phyloP scores from a whole-genome alignment of 2,113 vertebrate species.

The Gopherus evgoodei region DNA sequence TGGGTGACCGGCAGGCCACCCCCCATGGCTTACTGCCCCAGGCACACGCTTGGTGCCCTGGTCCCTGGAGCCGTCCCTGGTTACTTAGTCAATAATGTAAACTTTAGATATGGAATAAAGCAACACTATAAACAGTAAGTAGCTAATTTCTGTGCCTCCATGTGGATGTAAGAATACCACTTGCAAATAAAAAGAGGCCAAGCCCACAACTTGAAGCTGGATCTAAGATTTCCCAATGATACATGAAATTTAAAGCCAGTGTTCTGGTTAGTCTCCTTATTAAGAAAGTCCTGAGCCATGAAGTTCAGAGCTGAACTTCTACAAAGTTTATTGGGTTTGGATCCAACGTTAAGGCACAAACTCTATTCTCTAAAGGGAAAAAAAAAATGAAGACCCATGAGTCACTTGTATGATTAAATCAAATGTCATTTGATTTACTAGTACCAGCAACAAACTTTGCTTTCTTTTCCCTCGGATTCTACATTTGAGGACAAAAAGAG shows the following conservation, averaged over 20 bases:
- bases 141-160: not conserved
- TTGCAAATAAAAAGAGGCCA: not conserved
- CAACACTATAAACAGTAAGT: not conserved
- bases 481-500: not conserved
- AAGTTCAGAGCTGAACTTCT: not conserved
- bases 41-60: too few species aligned
- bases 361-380: not conserved
- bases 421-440: not conserved
- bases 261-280: not conserved
- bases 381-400: not conserved
- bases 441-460: not conserved
- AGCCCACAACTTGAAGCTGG: too few species aligned
- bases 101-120: not conserved
- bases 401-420: constrained; percentile 11
- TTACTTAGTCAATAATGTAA: not conserved
- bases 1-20: too few species aligned
- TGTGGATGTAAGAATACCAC: not conserved
- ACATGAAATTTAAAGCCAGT: not conserved
- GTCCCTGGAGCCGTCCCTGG: too few species aligned
- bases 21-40: too few species aligned
- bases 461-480: not conserved
- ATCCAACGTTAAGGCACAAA: not conserved
- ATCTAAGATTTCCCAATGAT: not conserved
- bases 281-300: not conserved
- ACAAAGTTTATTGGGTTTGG: not conserved